Base-by-base conservation (phyloP, 1,140 invertebrate genomes). In the Drosophila murphyi region DNA sequence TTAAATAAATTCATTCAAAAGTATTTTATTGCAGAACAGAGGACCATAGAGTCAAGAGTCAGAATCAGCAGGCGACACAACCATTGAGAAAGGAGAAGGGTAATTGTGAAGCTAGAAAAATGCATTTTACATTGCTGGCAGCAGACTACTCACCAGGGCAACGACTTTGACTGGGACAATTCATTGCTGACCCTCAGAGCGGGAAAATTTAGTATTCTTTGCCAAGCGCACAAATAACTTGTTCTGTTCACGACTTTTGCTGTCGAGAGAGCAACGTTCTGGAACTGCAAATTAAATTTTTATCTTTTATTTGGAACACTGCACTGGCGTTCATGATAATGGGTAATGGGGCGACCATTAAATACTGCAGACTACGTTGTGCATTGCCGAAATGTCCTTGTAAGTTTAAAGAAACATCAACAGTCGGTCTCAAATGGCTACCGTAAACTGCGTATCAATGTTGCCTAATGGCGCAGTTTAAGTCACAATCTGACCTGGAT, bases 401-500 rank as follows among this genome's bases (percentile, higher is more conserved):
- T 28, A 20, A 20, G 20, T 20, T 20, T 37, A 37, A 37, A 8
- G 12, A 45, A 39, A 5, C 3, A 43, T n/a, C 10, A 43, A 43
- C 10, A 43, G 5, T 20, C 20, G 39, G 28, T 7, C 8, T 55
- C 55, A 10, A 32, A 54, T 54, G 48, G 12, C 56, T 43, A 12
- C 54, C 52, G 41, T 63, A 62, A 62, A 63, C 37, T 56, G 45
- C 32, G 67, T 52, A 75, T 56, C 67, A 57, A 75, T 70, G 67
- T 71, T 71, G 59, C 67, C 56, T 63, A 70, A 74, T 74, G 72
- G 72, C 43, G 4, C 52, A 45, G 65, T 45, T 75, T 63, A 75
- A 63, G 52, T 43, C 59, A 70, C 67, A 61, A 68, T 55, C 56
- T 73, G 64, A 55, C 71, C 71, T 55, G 34, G 68, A 41, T 35